Evolutionary conservation across 2,888 invertebrate genomes (phyloP).

Genomic region (Cephus rjabovi): DNA sequence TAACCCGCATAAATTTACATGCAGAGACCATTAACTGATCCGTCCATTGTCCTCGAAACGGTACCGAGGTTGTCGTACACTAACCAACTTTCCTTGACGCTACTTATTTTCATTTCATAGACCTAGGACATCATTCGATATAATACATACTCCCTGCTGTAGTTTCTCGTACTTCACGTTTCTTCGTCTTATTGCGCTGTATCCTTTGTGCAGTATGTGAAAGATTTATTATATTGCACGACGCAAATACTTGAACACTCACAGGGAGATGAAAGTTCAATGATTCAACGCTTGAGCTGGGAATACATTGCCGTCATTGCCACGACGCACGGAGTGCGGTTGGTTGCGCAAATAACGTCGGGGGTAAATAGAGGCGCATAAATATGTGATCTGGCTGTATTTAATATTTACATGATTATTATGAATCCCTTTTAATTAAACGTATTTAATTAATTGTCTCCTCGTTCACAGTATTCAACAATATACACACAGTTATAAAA

Average conservation of each 20-base stretch:
- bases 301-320: background rate
- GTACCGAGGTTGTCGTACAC: background rate
- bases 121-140: background rate
- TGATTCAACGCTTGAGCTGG: background rate
- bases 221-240: background rate
- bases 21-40: background rate
- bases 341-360: background rate
- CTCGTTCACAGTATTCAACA: conserved; percentile 15
- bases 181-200: background rate
- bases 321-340: background rate
- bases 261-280: background rate
- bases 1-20: background rate
- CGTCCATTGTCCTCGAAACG: background rate
- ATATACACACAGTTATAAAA: conserved; percentile 27
- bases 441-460: conserved; percentile 23
- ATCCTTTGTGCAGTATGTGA: background rate
- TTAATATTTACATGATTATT: conserved; percentile 33
- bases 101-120: background rate
- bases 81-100: background rate
- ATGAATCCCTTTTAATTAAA: conserved; percentile 16
- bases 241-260: background rate
- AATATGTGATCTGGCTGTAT: background rate
- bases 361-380: background rate
- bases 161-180: background rate
- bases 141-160: background rate